These are phyloP conservation scores for Ostrea edulis DNA, from an alignment of 1,140 invertebrate species.

Conservation along the genomic window DNA sequence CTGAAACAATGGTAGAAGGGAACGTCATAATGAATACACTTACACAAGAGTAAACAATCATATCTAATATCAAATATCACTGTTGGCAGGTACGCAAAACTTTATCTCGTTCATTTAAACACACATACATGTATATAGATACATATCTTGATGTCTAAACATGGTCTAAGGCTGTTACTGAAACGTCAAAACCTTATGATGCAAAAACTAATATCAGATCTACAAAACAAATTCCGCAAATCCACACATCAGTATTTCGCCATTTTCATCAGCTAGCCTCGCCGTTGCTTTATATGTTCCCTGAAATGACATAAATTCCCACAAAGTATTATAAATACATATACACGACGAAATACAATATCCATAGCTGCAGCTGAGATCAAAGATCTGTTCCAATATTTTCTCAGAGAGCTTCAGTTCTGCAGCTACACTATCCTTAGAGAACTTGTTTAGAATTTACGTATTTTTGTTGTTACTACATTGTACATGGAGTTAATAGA, in stretches of 20 bases:
- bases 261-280: slow-evolving; percentile 49
- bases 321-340: slow-evolving; percentile 1
- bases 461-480: too few species aligned
- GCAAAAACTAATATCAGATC: background rate
- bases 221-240: slow-evolving; percentile 55
- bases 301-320: slow-evolving; percentile 44
- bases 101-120: background rate
- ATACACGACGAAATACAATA: background rate
- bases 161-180: too few species aligned
- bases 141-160: background rate
- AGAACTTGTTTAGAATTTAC: too few species aligned
- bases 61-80: background rate
- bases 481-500: too few species aligned
- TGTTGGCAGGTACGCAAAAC: background rate
- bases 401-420: too few species aligned
- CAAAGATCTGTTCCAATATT: too few species aligned
- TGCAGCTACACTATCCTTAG: too few species aligned
- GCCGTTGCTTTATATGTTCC: slow-evolving; percentile 56
- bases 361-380: too few species aligned
- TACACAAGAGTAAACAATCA: too few species aligned
- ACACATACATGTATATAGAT: background rate
- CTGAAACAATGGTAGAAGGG: too few species aligned
- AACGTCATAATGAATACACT: too few species aligned
- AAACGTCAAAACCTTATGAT: too few species aligned
- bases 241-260: slow-evolving; percentile 53